Percentiles rank a stretch among this genome's conserved stretches.
Conservation (phyloP, 2,888 invertebrate genomes). For the Lysandra bellargus region DNA sequence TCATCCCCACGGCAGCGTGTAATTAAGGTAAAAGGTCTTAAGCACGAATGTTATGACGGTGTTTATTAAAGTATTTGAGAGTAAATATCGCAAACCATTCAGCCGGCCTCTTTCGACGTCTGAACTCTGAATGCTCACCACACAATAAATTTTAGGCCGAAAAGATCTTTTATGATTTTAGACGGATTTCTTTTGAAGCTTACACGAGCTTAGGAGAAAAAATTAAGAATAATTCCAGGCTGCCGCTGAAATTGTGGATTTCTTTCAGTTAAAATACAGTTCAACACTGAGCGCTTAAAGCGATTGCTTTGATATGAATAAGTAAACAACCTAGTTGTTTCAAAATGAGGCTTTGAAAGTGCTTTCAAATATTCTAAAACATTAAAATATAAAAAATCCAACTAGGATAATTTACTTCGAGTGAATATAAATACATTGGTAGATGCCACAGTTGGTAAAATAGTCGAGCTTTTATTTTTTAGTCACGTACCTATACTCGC, state of each 20-base stretch:
- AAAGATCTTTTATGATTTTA: slow-evolving; percentile 54
- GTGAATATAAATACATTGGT: no score
- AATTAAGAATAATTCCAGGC: slow-evolving; percentile 41
- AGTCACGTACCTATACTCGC: not conserved
- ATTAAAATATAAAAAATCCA: not conserved
- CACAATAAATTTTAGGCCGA: slow-evolving; percentile 64
- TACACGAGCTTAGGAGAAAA: slow-evolving; percentile 14
- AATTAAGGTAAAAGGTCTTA: slow-evolving; percentile 79
- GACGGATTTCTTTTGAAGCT: slow-evolving; percentile 39
- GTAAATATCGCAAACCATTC: slow-evolving; percentile 58
- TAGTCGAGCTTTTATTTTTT: not conserved
- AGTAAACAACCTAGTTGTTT: slow-evolving; percentile 12
- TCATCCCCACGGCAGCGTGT: slow-evolving; percentile 63
- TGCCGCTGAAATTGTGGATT: slow-evolving; percentile 28
- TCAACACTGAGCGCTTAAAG: not conserved
- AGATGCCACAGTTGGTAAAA: not conserved
- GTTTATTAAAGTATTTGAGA: slow-evolving; percentile 76
- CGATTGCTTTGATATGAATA: slow-evolving; percentile 5
- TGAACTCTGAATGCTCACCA: slow-evolving; percentile 70
- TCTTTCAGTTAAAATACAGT: not conserved
- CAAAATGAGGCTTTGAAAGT: not conserved
- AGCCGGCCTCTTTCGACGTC: slow-evolving; percentile 58
- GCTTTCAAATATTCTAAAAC: not conserved
- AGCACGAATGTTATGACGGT: slow-evolving; percentile 78
- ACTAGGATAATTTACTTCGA: no score